phyloP scores from a whole-genome alignment of 2,113 vertebrate genomes.

The Micronycteris hirsuta region DNA sequence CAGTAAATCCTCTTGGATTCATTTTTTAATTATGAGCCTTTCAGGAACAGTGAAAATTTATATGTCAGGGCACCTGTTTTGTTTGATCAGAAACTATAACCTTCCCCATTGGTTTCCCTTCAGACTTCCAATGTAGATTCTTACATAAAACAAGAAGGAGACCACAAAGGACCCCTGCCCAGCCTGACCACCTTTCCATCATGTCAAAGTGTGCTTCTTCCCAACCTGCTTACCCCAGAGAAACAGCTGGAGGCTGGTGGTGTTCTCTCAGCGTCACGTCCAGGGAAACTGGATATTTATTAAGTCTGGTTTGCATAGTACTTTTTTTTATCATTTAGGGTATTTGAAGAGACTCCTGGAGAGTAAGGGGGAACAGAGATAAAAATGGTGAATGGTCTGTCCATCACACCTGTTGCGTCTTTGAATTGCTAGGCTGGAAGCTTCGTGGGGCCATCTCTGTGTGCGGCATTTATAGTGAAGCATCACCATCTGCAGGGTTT shows the following conservation, averaged over 20 bases:
- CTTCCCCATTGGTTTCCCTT: constrained; percentile 51
- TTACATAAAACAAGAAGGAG: neutral
- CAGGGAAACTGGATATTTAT: constrained; percentile 13
- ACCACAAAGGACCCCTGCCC: constrained; percentile 12
- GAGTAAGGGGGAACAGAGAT: constrained; percentile 19
- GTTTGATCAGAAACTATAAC: constrained; percentile 73
- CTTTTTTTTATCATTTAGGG: constrained; percentile 49
- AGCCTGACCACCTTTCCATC: neutral
- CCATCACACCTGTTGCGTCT: constrained; percentile 15
- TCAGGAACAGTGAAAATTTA: constrained; percentile 70
- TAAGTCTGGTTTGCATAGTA: neutral
- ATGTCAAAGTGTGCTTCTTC: neutral
- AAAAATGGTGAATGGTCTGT: constrained; percentile 35
- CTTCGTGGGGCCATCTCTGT: constrained; percentile 30
- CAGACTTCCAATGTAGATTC: constrained; percentile 53
- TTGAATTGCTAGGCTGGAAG: neutral
- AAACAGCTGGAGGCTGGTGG: neutral
- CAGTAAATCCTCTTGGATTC: constrained; percentile 69
- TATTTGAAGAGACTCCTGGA: constrained; percentile 26
- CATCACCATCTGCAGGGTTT: neutral
- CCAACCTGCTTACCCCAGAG: neutral
- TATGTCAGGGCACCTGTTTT: constrained; percentile 72
- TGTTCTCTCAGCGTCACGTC: neutral
- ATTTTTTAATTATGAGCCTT: constrained; percentile 80
- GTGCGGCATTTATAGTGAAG: constrained; percentile 18